Evolutionary conservation across 2,888 invertebrate genomes (phyloP), one percentile per base, ranked within the genome.

Genomic region (Clepsis dumicolana): DNA sequence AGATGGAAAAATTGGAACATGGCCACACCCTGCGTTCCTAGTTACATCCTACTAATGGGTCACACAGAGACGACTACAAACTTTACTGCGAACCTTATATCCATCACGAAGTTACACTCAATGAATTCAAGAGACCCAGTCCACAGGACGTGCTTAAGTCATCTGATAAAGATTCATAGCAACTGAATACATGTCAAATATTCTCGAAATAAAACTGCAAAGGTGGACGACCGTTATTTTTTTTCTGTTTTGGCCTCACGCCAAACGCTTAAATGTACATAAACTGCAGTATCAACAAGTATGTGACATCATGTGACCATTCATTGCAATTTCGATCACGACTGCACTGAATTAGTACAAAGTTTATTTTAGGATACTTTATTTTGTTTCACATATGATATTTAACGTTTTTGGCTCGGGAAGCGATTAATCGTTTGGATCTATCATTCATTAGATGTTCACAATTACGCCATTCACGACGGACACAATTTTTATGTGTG

Each of bases 261-360:
- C 59, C 59, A 25, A 41, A 25, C 41, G 24, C 25, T 57, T 57
- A 38, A 48, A 59, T 41, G 59, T 41, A 59, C 59, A 41, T 59
- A 59, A 59, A 59, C 41, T 59, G 59, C 59, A 59, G 25, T 59
- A 59, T 59, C 59, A 41, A 48, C 56, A 54, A 54, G 59, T 59
- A 41, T 52, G 38, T 41, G 59, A 59, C 59, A 41, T 41, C 56
- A 35, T 57, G 21, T 59, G 24, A 24, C 41, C 25, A 25, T 38
- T 57, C 24, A 57, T 38, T 56, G 56, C 32, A 21, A 56, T 35
- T 56, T 21, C 12, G 32, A 35, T 35, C 56, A 35, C 35, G 56
- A 21, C 32, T 56, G 35, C 21, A 24, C 35, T 56, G 56, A 35
- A 14, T 56, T 56, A 56, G 35, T 21, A 21, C 32, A 56, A 2